Conservation (phyloP, 1,140 invertebrate genomes). For the Batillaria attramentaria region DNA sequence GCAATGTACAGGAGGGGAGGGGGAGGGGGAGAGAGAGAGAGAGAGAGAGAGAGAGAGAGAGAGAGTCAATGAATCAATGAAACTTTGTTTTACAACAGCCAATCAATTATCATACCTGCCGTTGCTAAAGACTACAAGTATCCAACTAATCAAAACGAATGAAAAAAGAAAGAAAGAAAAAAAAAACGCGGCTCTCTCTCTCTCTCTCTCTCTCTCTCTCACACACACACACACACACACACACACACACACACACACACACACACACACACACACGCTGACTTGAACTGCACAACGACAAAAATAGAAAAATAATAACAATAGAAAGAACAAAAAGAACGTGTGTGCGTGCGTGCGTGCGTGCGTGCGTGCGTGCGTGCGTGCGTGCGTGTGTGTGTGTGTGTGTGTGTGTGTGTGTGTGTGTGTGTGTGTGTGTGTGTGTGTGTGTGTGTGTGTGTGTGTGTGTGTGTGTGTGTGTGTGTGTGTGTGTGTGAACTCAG, state of each 20-base stretch:
- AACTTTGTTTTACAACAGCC: no score
- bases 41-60: no score
- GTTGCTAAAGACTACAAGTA: no score
- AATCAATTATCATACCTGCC: no score
- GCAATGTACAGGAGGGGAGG: no score
- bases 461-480: not conserved
- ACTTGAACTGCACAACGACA: not conserved
- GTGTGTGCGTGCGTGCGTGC: slow-evolving; percentile 2
- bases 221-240: not conserved
- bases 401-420: slow-evolving; percentile 5
- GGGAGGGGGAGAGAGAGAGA: no score
- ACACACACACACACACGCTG: not conserved
- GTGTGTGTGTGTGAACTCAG: not conserved
- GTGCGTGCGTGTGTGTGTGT: not conserved
- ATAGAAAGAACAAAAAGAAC: not conserved
- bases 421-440: not conserved
- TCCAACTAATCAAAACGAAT: no score
- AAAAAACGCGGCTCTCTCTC: not conserved
- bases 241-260: not conserved
- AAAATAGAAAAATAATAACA: not conserved
- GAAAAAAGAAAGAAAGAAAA: not conserved
- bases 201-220: not conserved
- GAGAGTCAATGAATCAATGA: no score
- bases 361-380: not conserved
- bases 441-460: not conserved